These are phyloP conservation scores for Anas bernieri DNA, from an alignment of 2,797 vertebrate species.

Conservation along the genomic window DNA sequence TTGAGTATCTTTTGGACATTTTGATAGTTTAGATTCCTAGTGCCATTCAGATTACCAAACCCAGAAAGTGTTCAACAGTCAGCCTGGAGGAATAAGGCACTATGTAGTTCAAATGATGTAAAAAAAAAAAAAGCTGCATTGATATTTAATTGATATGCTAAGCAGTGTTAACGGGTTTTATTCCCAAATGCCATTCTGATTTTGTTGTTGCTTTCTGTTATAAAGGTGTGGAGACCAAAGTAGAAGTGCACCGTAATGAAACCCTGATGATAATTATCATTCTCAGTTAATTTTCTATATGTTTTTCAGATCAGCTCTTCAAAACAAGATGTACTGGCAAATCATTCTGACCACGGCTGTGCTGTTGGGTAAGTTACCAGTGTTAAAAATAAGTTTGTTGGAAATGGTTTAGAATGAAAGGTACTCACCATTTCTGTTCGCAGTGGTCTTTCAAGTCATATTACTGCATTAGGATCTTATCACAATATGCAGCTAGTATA, in stretches of 20 bases:
- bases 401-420: not conserved
- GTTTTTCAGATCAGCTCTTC: slow-evolving; percentile 55
- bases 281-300: not conserved
- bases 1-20: not conserved
- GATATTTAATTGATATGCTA: no score
- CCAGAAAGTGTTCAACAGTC: not conserved
- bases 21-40: not conserved
- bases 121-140: not conserved
- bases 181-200: no score
- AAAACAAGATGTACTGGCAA: slow-evolving; percentile 72
- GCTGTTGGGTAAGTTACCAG: slow-evolving; percentile 73
- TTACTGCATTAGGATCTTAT: not conserved
- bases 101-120: not conserved
- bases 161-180: no score
- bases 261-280: not conserved
- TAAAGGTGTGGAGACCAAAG: not conserved
- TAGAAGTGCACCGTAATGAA: not conserved
- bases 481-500: not conserved
- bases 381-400: not conserved
- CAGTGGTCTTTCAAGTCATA: not conserved
- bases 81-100: not conserved
- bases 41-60: not conserved
- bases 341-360: slow-evolving; percentile 48
- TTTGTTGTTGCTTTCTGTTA: not conserved
- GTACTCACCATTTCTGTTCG: not conserved